A percentile compares a stretch with the other conserved stretches of the same genome.
phyloP scores from a whole-genome alignment of 1,140 invertebrate species.

The Eumeta japonica region DNA sequence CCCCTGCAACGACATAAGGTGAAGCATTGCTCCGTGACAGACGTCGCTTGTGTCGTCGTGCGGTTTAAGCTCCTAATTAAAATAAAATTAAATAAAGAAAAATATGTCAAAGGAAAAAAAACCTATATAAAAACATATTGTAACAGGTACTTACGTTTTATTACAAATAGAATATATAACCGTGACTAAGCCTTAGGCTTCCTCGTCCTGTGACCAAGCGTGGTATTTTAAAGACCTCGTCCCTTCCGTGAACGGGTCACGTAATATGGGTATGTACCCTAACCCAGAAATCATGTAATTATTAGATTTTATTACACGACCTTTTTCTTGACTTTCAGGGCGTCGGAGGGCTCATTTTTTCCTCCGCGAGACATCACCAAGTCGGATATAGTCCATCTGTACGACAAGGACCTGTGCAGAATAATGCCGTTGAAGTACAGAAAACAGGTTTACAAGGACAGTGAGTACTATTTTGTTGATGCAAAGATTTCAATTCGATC shows the following conservation, averaged over 20 bases:
- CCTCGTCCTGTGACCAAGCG: no score
- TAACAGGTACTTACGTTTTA: no score
- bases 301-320: no score
- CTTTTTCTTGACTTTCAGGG: slow-evolving; percentile 45
- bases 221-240: no score
- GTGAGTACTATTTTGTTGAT: slow-evolving; percentile 44
- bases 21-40: slow-evolving; percentile 2
- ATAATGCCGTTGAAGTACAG: slow-evolving; percentile 73
- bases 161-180: no score
- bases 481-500: background rate
- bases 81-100: no score
- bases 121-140: background rate
- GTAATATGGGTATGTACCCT: no score
- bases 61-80: no score
- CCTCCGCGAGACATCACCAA: slow-evolving; percentile 73
- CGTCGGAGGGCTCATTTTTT: slow-evolving; percentile 85
- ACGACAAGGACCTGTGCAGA: slow-evolving; percentile 84
- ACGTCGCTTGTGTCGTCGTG: no score
- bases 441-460: slow-evolving; percentile 65
- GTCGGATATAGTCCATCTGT: slow-evolving; percentile 72
- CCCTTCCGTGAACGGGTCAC: no score
- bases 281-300: no score
- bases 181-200: background rate
- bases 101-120: background rate
- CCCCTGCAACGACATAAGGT: slow-evolving; percentile 75